A percentile compares a stretch with the other conserved stretches of the same genome.
Evolutionary conservation across 2,797 vertebrate species (phyloP).

Genomic region (Sebastiscus albofasciatus): DNA sequence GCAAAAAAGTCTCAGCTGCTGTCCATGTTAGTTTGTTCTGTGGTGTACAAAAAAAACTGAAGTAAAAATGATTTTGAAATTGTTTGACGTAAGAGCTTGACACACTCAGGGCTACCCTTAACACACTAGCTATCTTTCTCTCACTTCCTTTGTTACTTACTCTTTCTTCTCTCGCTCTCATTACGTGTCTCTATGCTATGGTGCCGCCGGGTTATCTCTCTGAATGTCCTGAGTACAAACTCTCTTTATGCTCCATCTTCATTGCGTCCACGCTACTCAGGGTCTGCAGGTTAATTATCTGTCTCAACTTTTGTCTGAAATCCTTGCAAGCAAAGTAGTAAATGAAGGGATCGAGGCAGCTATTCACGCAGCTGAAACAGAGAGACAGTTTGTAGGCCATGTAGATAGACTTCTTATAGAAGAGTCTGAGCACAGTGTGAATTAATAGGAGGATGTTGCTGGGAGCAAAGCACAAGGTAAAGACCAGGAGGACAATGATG

Average conservation of each 20-base stretch:
- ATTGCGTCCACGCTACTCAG: constrained; percentile 67
- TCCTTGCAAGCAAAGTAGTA: constrained; percentile 95
- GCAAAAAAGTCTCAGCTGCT: neutral
- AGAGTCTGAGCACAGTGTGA: constrained; percentile 87
- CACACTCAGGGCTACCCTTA: neutral
- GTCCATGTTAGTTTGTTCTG: neutral
- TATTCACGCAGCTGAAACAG: constrained; percentile 92
- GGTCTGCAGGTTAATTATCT: constrained; percentile 69
- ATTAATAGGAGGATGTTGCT: constrained; percentile 89
- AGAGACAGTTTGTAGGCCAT: constrained; percentile 90
- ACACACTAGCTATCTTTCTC: neutral
- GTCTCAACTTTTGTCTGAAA: constrained; percentile 87
- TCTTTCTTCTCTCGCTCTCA: neutral
- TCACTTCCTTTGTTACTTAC: constrained; percentile 8
- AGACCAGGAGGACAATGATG: constrained; percentile 86
- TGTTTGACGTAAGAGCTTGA: neutral
- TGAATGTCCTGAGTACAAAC: constrained; percentile 56
- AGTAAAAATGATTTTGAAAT: neutral
- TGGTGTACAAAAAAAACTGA: neutral
- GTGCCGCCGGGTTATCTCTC: constrained; percentile 28
- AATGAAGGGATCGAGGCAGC: constrained; percentile 94
- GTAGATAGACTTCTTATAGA: constrained; percentile 80
- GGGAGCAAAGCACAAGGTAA: constrained; percentile 90
- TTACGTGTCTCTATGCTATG: neutral
- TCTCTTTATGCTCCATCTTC: constrained; percentile 76